These are phyloP conservation scores for Synergus japonicus DNA, from an alignment of 2,888 invertebrate species.

Conservation along the genomic window DNA sequence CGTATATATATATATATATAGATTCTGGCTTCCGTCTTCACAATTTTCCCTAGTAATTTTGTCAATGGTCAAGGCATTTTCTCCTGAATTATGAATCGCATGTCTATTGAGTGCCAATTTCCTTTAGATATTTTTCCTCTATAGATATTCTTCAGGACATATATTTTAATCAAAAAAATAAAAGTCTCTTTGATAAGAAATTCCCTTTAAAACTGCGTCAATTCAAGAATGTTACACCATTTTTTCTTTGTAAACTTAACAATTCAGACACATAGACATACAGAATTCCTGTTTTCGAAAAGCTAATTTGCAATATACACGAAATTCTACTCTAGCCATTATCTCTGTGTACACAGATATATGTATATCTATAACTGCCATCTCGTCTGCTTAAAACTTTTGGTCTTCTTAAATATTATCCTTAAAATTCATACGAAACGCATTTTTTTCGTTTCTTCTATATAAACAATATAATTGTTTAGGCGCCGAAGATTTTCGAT, in stretches of 20 bases:
- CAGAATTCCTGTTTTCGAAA: neutral
- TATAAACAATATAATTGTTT: slow-evolving; percentile 23
- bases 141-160: neutral
- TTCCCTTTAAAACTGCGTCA: no score
- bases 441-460: slow-evolving; percentile 20
- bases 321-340: neutral
- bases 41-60: neutral
- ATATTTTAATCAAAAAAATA: neutral
- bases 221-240: no score
- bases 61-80: neutral
- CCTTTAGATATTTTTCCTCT: neutral
- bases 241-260: no score
- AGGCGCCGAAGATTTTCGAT: slow-evolving; percentile 6
- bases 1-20: neutral
- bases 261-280: no score
- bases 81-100: neutral
- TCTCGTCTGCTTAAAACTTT: neutral
- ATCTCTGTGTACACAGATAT: neutral
- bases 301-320: neutral
- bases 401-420: neutral
- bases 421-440: neutral
- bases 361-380: no score
- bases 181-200: no score
- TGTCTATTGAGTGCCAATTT: neutral
- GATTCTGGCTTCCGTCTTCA: neutral